Base-by-base conservation (phyloP, 2,113 vertebrate species). In the Grammomys dolichurus region DNA sequence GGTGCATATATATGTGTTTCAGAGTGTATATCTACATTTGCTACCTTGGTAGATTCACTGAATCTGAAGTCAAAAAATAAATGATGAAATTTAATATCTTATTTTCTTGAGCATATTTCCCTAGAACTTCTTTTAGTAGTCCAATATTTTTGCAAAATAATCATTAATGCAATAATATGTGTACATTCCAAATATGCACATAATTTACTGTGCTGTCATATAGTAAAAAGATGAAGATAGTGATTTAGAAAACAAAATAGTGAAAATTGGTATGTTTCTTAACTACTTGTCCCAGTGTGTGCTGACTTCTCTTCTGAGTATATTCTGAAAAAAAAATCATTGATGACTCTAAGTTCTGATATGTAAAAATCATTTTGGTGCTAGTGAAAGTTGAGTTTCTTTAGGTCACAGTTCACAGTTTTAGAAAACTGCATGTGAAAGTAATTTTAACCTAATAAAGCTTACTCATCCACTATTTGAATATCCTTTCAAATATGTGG, bases 91-190 rank as follows among this genome's bases (percentile, higher is more conserved):
- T 78, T 7, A 63, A 33, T 1, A 80, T 5, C 1, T 28, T 51
- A 0, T 67, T 2, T 20, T 7, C 7, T 26, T 1, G 43, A 1
- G 17, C 36, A 89, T 1, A 58, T 19, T 46, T 1, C 1, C n/a
- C 0, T 33, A 82, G 19, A 60, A 33, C 3, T 12, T 40, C 24
- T 7, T 31, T 56, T 43, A 73, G 43, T 0, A 36, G 28, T 1
- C n/a, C 33, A 75, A 0, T 75, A 3, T 51, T 46, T 73, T 73
- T 5, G 13, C 24, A 51, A 36, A 73, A 67, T 12, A 78, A 24
- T 12, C 36, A 43, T 48, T 78, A 78, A 48, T 2, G 40, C 2
- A 76, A 12, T 51, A 46, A 22, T 54, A 40, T 16, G 80, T 63
- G 28, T 75, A 48, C 20, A 58, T 16, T 87, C 7, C 0, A 69